A percentile compares a stretch with the other conserved stretches of the same genome.
phyloP scores from a whole-genome alignment of 1,140 invertebrate genomes.

The Drosophila arawakana region DNA sequence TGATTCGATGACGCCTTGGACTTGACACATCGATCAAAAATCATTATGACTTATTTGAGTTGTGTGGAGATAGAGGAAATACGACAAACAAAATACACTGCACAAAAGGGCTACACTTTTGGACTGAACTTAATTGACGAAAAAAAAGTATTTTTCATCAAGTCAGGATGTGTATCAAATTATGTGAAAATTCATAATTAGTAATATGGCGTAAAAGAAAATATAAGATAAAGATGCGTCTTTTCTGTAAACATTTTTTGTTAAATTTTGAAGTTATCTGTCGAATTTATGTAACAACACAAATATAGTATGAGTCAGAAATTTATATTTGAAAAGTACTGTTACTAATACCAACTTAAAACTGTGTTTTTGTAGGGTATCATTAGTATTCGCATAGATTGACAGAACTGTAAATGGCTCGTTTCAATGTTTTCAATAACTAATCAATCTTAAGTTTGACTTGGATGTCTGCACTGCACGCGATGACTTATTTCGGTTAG shows the following conservation, averaged over 20 bases:
- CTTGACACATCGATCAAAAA: slow-evolving; percentile 79
- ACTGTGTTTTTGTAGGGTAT: slow-evolving; percentile 29
- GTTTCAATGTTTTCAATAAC: slow-evolving; percentile 73
- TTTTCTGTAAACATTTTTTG: no score
- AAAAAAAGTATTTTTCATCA: no score
- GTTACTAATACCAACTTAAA: not conserved
- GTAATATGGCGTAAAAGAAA: not conserved
- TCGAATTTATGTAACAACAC: no score
- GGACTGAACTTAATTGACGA: no score
- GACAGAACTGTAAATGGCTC: not conserved
- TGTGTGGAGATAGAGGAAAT: slow-evolving; percentile 2
- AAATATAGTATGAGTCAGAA: no score
- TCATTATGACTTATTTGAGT: slow-evolving; percentile 77
- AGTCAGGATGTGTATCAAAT: no score
- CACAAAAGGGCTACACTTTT: slow-evolving; percentile 8
- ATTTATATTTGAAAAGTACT: no score
- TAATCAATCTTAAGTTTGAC: slow-evolving; percentile 80
- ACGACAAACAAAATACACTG: slow-evolving; percentile 43
- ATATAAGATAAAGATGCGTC: no score
- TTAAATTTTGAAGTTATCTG: no score
- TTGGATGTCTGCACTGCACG: slow-evolving; percentile 72
- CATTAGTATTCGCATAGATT: not conserved
- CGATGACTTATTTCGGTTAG: slow-evolving; percentile 78
- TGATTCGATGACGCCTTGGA: slow-evolving; percentile 74
- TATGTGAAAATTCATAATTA: not conserved